Percentiles rank a stretch among this genome's conserved stretches.
Conservation (phyloP, 2,797 vertebrate species). For the Mycteria americana region DNA sequence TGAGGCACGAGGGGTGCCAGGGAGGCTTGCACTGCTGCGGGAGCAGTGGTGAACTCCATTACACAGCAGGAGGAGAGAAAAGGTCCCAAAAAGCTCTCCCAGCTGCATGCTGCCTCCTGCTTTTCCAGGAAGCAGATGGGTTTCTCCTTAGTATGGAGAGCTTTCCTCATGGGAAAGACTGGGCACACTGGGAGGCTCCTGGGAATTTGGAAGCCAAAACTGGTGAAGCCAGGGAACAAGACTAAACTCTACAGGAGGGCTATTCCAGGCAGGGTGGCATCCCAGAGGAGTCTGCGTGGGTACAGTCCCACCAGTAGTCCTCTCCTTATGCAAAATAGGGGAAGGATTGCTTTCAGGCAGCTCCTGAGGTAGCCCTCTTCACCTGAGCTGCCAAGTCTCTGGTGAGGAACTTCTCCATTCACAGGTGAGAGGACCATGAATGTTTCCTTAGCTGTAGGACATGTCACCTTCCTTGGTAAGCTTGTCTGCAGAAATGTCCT, state of each 20-base stretch:
- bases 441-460: not conserved
- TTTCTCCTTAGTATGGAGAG: not conserved
- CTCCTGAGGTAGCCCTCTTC: not conserved
- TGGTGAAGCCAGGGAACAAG: not conserved
- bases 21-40: not conserved
- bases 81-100: not conserved
- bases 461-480: not conserved
- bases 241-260: not conserved
- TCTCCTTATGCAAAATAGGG: not conserved
- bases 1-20: not conserved
- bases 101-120: not conserved
- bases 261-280: not conserved
- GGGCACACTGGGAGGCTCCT: not conserved
- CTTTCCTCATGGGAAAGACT: not conserved
- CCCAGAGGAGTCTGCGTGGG: not conserved
- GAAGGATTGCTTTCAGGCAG: not conserved
- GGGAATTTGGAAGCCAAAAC: not conserved
- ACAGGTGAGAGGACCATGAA: fast-evolving
- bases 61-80: too few species aligned
- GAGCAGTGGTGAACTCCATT: not conserved
- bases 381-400: not conserved
- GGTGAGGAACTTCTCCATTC: not conserved
- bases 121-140: not conserved
- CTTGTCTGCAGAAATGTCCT: not conserved
- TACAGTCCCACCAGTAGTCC: not conserved